Conservation (phyloP, 2,797 vertebrate species). For the Hydrocynus forskahlii region DNA sequence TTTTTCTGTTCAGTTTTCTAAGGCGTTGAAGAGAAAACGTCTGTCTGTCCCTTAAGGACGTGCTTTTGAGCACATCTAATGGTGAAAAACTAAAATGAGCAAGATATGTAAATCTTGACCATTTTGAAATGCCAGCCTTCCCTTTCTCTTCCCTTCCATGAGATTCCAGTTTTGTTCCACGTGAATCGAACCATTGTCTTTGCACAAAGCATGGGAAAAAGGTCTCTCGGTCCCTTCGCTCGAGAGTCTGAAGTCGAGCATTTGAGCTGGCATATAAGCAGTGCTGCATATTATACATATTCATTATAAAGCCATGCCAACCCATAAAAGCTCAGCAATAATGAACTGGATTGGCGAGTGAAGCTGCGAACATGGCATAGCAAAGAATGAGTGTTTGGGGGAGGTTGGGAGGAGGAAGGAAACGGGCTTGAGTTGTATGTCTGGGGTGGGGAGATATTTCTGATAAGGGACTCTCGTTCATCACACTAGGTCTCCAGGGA, state of each 20-base stretch:
- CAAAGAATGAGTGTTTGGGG: slow-evolving; percentile 18
- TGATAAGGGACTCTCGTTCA: slow-evolving; percentile 63
- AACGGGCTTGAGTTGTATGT: slow-evolving; percentile 45
- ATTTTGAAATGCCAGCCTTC: slow-evolving; percentile 74
- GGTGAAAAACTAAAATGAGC: slow-evolving; percentile 53
- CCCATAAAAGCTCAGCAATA: slow-evolving; percentile 37
- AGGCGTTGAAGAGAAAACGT: slow-evolving; percentile 8
- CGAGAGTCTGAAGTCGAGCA: slow-evolving; percentile 39
- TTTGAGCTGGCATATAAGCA: slow-evolving; percentile 37
- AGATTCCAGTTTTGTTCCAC: slow-evolving; percentile 53
- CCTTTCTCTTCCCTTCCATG: slow-evolving; percentile 36
- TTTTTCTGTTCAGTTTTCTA: not conserved
- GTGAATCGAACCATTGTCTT: slow-evolving; percentile 54
- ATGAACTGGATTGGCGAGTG: slow-evolving; percentile 34
- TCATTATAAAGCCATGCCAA: slow-evolving; percentile 46
- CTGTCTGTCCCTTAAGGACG: slow-evolving; percentile 13
- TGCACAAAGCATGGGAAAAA: slow-evolving; percentile 45
- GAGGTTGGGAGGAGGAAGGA: slow-evolving; percentile 56
- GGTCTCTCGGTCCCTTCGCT: slow-evolving; percentile 40
- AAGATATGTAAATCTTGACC: slow-evolving; percentile 77
- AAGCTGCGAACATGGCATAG: slow-evolving; percentile 39
- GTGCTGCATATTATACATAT: slow-evolving; percentile 48
- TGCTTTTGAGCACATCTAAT: slow-evolving; percentile 32
- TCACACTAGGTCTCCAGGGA: slow-evolving; percentile 44
- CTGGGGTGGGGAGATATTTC: slow-evolving; percentile 56